Evolutionary conservation across 2,888 invertebrate species (phyloP).

Genomic region (Meiosimyza platycephala): DNA sequence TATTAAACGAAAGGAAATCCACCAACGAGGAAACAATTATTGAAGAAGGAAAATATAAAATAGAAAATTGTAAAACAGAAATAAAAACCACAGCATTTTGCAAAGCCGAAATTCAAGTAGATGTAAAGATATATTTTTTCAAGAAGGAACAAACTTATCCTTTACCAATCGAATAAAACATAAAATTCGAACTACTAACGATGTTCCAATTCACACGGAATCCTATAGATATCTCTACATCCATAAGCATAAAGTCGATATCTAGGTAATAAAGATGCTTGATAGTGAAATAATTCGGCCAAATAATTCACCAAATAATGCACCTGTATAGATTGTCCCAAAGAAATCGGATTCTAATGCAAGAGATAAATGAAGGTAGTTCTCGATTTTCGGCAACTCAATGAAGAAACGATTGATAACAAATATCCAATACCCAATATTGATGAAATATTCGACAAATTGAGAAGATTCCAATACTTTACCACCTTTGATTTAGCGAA

Average conservation of each 20-base stretch:
- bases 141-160: no score
- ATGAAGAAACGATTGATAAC: conserved; percentile 21
- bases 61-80: no score
- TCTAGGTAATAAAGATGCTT: conserved; percentile 9
- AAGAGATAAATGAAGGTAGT: conserved; percentile 26
- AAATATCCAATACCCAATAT: conserved; percentile 24
- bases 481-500: conserved; percentile 25
- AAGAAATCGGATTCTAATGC: conserved; percentile 23
- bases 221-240: conserved; percentile 17
- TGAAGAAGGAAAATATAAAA: no score
- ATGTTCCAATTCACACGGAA: conserved; percentile 13
- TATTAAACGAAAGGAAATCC: no score
- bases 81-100: no score
- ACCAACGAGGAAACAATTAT: no score
- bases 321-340: conserved; percentile 28
- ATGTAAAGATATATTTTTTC: no score
- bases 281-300: neutral
- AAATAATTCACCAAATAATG: conserved; percentile 28
- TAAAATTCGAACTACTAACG: conserved; percentile 3
- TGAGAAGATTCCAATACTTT: conserved; percentile 19
- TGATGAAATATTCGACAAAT: conserved; percentile 24
- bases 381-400: conserved; percentile 20
- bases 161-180: neutral
- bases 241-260: conserved; percentile 6
- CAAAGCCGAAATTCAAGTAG: no score